Evolutionary conservation across 2,797 vertebrate species (phyloP), one percentile per base, ranked within the genome.

Genomic region (Molossus molossus): DNA sequence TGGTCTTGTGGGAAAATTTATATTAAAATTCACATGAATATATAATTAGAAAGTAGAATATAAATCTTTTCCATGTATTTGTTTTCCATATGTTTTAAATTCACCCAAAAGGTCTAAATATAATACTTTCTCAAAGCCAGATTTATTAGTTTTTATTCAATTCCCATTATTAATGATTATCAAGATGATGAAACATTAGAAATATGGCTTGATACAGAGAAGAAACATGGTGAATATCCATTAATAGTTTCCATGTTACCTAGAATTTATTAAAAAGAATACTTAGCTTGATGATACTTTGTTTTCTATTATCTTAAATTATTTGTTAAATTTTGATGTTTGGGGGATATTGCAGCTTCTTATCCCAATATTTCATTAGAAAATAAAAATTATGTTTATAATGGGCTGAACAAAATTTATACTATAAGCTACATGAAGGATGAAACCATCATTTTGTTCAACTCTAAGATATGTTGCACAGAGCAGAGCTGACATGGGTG

Each of bases 191-290:
- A 57, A 53, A 69, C 13, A 55, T 29, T 89, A n/a, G 55, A 57
- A 76, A 25, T 57, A 14, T 18, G 82, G 55, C 14, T 64, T 91
- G 64, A 50, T 75, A 57, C 37, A 69, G 33, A 83, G 50, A 84
- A 73, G 33, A 94, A 37, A 83, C 1, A 6, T 4, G 4, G 25
- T 40, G 27, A 85, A 53, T 55, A 1, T 25, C 27, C 72, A 37
- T 20, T 53, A 55, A n/a, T 20, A 17, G 13, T 69, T 79, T 81
- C 23, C 67, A 45, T 64, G 12, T 33, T 48, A 33, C 45, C 50
- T 95, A 57, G 27, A 70, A 94, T 88, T 81, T 85, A 93, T 76
- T 72, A 65, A 48, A n/a, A 76, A 96, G 40, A 88, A 87, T 50
- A 70, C 15, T 88, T 77, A 84, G 9, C n/a, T 60, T 77, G 25